Base-by-base conservation (phyloP, 2,888 invertebrate genomes). In the Drosophila lutescens region DNA sequence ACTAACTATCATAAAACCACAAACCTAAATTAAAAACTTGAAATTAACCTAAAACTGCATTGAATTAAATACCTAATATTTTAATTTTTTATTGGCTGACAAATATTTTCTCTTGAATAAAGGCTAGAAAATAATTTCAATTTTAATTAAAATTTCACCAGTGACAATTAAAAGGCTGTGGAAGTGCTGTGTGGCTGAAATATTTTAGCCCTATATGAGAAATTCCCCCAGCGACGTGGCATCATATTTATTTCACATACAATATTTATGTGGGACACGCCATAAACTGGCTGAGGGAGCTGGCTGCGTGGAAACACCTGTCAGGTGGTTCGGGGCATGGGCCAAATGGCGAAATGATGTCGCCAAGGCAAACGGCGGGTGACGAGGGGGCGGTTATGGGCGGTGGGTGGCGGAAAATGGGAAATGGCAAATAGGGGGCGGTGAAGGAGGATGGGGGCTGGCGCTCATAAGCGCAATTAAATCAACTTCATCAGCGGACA, bases 401-500 rank as follows among this genome's bases (percentile, higher is more conserved):
- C 13, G 13, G 15, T 12, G 26, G 47, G 20, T 3, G 32, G 32
- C 15, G 15, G 26, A 12, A 20, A 32, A 23, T 30, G 41, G 34
- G 8, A 15, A 10, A 17, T 12, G 8, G 36, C n/a, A 8, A 40
- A 34, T 17, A 20, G n/a, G 36, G 6, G n/a, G 17, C 3, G 23
- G 36, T 10, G 44, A 44, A 17, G 17, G 51, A 51, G 26, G 44
- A 44, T n/a, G 17, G 51, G 55, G 26, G n/a, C 65, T 65, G 74
- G 34, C 66, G 61, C 69, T 68, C 76, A 54, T 70, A 76, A 78
- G 78, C 76, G 75, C 81, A 72, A 81, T 79, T 73, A 77, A 87
- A 78, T 85, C 78, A 78, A 87, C 83, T 79, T 84, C 82, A 86
- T 73, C 79, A 74, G 74, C 68, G 60, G 40, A 41, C 73, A 65